phyloP scores from a whole-genome alignment of 2,113 vertebrate genomes.

The Nematolebias whitei region DNA sequence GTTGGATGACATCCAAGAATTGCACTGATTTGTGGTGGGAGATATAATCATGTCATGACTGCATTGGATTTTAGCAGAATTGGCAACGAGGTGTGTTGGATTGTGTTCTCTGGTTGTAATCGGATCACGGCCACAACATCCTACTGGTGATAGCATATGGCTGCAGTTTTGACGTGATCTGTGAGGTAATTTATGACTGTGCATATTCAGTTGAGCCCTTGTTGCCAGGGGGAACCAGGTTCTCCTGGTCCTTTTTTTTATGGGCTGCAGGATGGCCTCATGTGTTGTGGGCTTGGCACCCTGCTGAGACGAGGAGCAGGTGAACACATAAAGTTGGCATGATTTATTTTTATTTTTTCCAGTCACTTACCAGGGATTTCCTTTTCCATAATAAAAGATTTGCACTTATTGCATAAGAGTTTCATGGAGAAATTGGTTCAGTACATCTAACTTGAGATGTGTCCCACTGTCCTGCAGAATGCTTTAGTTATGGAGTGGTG shows the following conservation, averaged over 20 bases:
- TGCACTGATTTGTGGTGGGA: slow-evolving; percentile 42
- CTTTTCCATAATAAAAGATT: slow-evolving; percentile 1
- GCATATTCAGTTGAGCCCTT: slow-evolving; percentile 30
- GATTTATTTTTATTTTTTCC: slow-evolving; percentile 60
- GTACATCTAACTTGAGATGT: slow-evolving; percentile 15
- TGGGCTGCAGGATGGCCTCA: slow-evolving; percentile 47
- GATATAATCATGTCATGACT: slow-evolving; percentile 33
- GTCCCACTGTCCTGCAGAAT: slow-evolving; percentile 21
- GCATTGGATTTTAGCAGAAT: slow-evolving; percentile 32
- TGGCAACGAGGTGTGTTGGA: slow-evolving; percentile 31
- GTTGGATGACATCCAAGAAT: slow-evolving; percentile 37
- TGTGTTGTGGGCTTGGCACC: slow-evolving; percentile 7
- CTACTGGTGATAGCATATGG: slow-evolving; percentile 42
- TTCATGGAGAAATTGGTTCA: neutral
- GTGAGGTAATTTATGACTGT: slow-evolving; percentile 38
- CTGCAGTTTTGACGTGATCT: slow-evolving; percentile 47
- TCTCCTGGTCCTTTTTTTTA: slow-evolving; percentile 23
- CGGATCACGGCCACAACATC: slow-evolving; percentile 37
- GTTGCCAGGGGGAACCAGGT: slow-evolving; percentile 38
- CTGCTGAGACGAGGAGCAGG: slow-evolving; percentile 49
- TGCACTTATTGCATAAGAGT: slow-evolving; percentile 13
- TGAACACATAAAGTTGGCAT: slow-evolving; percentile 27
- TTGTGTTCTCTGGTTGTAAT: slow-evolving; percentile 51
- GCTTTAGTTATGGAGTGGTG: slow-evolving; percentile 25
- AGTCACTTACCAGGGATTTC: slow-evolving; percentile 27